These are phyloP conservation scores for Alsophila aescularia DNA, from an alignment of 2,888 invertebrate genomes.

Conservation along the genomic window DNA sequence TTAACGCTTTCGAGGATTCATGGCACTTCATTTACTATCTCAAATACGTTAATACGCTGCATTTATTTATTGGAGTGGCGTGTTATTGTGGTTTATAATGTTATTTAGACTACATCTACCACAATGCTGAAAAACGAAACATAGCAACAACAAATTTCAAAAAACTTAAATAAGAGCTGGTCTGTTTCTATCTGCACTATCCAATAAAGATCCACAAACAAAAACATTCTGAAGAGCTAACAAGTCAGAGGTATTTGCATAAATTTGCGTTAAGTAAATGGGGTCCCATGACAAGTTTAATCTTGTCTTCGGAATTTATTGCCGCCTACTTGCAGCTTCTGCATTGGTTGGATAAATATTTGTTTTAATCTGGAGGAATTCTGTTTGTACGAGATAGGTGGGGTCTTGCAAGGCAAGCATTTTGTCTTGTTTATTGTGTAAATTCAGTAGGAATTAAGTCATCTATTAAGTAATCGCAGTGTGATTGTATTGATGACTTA, in stretches of 20 bases:
- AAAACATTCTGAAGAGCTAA: slow-evolving; percentile 70
- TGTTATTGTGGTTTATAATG: no score
- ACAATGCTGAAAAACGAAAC: no score
- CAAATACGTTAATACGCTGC: no score
- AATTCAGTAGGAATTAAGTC: no score
- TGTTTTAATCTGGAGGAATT: slow-evolving; percentile 18
- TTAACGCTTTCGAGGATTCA: no score
- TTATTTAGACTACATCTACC: no score
- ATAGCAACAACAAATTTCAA: no score
- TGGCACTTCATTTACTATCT: no score
- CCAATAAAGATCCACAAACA: slow-evolving; percentile 55
- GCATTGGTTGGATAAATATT: slow-evolving; percentile 25
- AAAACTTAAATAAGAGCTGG: no score
- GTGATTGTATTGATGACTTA: no score
- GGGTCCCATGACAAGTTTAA: slow-evolving; percentile 83
- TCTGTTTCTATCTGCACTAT: slow-evolving; percentile 44
- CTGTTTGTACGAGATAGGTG: slow-evolving; percentile 2
- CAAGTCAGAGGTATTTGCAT: slow-evolving; percentile 78
- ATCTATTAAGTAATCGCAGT: no score
- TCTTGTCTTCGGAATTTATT: slow-evolving; percentile 82
- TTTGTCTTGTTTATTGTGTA: not conserved
- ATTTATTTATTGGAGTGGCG: no score
- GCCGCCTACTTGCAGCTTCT: slow-evolving; percentile 61
- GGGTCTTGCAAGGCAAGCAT: not conserved
- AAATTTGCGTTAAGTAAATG: slow-evolving; percentile 84